Percentiles rank a stretch among this genome's conserved stretches.
Conservation (phyloP, 2,888 invertebrate species). For the Orthosia gothica region DNA sequence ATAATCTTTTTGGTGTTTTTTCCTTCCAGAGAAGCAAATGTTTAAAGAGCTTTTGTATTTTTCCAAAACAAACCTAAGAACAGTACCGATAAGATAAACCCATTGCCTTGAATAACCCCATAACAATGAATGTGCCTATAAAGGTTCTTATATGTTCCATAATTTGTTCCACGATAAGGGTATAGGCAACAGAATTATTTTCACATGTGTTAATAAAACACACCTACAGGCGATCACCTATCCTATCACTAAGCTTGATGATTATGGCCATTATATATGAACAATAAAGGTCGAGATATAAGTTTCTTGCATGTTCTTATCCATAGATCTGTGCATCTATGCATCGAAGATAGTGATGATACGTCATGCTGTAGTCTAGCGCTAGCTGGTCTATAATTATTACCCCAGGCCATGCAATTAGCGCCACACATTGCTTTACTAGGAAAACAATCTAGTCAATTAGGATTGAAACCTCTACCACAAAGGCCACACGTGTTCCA, state of each 20-base stretch:
- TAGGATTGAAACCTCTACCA: no score
- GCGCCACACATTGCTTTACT: no score
- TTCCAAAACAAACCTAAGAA: neutral
- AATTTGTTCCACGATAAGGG: constrained; percentile 31
- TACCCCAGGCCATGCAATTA: no score
- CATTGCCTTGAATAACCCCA: constrained; percentile 35
- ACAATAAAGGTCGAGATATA: no score
- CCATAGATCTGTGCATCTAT: no score
- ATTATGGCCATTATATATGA: neutral
- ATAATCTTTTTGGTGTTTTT: fast-evolving
- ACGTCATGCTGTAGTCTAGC: neutral
- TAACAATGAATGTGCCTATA: constrained; percentile 41
- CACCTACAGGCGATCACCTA: neutral
- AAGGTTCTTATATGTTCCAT: constrained; percentile 32
- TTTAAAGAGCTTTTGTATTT: neutral
- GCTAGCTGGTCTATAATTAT: no score
- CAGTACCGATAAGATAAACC: constrained; percentile 29
- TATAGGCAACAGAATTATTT: constrained; percentile 24
- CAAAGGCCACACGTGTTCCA: no score
- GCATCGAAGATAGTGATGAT: constrained; percentile 1
- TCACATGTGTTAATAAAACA: constrained; percentile 27
- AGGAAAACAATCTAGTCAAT: no score
- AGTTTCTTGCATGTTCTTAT: no score
- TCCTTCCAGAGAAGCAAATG: neutral
- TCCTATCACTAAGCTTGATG: neutral